Percentiles rank a stretch among this genome's conserved stretches.
Evolutionary conservation across 2,797 vertebrate genomes (phyloP).

Genomic region (Eospalax fontanierii): DNA sequence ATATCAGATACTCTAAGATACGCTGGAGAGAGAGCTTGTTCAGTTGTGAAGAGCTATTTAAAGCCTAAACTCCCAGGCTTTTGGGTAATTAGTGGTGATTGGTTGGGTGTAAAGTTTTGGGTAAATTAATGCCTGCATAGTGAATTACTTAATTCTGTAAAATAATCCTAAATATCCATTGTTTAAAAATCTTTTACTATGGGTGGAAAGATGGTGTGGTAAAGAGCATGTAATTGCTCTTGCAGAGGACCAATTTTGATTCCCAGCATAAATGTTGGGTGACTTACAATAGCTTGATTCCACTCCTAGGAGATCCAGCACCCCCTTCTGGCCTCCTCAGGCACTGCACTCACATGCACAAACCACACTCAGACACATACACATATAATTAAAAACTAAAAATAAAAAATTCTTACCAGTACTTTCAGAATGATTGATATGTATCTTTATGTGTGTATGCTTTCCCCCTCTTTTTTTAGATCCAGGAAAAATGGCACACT

Average conservation of each 20-base stretch:
- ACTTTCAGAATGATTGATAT: not conserved
- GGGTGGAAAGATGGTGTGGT: no score
- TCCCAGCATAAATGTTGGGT: no score
- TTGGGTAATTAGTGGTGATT: not conserved
- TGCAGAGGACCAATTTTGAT: no score
- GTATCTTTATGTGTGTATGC: not conserved
- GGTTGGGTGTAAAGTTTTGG: not conserved
- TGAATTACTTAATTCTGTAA: slow-evolving; percentile 47
- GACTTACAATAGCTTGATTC: no score
- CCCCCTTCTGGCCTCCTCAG: no score
- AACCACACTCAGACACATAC: no score
- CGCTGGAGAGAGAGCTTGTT: not conserved
- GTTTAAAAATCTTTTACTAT: slow-evolving; percentile 8
- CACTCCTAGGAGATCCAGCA: no score
- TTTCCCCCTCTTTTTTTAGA: slow-evolving; percentile 87
- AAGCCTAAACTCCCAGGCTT: not conserved
- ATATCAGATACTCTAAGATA: not conserved
- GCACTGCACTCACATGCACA: no score
- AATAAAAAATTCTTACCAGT: not conserved
- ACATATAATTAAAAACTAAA: no score
- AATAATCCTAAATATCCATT: not conserved
- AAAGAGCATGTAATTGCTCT: not conserved
- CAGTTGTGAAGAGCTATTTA: not conserved
- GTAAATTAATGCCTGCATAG: not conserved
- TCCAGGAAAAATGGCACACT: slow-evolving; percentile 94